phyloP scores from a whole-genome alignment of 2,797 vertebrate genomes.

The Argyrosomus regius region DNA sequence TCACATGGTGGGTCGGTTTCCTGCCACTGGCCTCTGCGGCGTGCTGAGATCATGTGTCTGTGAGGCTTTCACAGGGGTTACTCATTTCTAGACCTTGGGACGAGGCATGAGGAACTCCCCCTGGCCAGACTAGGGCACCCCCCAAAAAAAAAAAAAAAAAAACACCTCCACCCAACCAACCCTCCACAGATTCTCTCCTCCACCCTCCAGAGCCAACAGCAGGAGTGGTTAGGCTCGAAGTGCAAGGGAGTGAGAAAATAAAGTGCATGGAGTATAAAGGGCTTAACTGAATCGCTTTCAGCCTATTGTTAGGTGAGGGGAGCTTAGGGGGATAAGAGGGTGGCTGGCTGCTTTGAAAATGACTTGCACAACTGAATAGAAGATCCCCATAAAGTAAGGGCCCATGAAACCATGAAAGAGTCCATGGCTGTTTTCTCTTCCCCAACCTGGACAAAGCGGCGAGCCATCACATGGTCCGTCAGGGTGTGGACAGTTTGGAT shows the following conservation, averaged over 20 bases:
- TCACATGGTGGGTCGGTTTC: conserved; percentile 88
- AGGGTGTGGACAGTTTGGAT: conserved; percentile 74
- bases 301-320: conserved; percentile 96
- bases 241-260: conserved; percentile 92
- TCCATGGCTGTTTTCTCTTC: conserved; percentile 83
- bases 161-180: conserved; percentile 57
- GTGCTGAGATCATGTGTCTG: conserved; percentile 91
- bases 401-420: conserved; percentile 90
- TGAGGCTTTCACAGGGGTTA: conserved; percentile 88
- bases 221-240: conserved; percentile 72
- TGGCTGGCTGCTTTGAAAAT: conserved; percentile 97
- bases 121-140: conserved; percentile 82
- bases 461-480: conserved; percentile 68
- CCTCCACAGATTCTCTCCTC: conserved; percentile 54
- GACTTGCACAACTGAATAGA: conserved; percentile 96
- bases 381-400: conserved; percentile 92
- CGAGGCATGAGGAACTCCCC: conserved; percentile 88
- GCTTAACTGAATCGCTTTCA: conserved; percentile 98
- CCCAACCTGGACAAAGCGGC: conserved; percentile 85
- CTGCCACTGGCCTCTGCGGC: conserved; percentile 86
- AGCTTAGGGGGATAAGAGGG: conserved; percentile 97
- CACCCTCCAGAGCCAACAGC: conserved; percentile 84
- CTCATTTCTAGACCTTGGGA: conserved; percentile 88
- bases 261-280: conserved; percentile 96
- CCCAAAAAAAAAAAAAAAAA: conserved; percentile 51